Evolutionary conservation across 2,888 invertebrate species (phyloP).

Genomic region (Hirtodrosophila confusa): DNA sequence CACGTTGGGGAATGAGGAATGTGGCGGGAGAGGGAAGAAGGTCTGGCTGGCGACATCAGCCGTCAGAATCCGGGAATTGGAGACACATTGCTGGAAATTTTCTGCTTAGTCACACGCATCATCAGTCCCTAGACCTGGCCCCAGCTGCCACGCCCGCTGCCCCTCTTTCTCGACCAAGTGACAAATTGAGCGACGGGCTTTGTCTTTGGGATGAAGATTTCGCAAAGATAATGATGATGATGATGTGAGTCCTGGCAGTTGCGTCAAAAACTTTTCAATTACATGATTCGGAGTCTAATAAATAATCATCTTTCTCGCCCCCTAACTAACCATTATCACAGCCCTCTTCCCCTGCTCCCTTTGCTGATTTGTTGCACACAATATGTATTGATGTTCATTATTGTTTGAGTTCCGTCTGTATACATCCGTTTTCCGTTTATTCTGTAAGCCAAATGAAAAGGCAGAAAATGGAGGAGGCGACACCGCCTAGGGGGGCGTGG

Average conservation of each 20-base stretch:
- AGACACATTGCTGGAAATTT: slow-evolving; percentile 46
- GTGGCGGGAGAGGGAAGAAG: not conserved
- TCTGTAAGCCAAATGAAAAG: slow-evolving; percentile 20
- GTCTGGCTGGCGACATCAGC: slow-evolving; percentile 27
- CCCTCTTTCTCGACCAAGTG: slow-evolving; percentile 43
- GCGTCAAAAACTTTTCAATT: slow-evolving; percentile 69
- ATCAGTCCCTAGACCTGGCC: slow-evolving; percentile 33
- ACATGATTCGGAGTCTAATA: slow-evolving; percentile 51
- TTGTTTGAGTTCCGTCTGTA: slow-evolving; percentile 37
- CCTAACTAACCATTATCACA: slow-evolving; percentile 35
- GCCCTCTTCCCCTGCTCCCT: slow-evolving; percentile 10
- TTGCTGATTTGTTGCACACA: slow-evolving; percentile 23
- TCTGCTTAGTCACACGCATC: slow-evolving; percentile 67
- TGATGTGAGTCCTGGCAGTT: slow-evolving; percentile 29
- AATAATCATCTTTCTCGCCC: slow-evolving; percentile 43
- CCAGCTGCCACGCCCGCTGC: slow-evolving; percentile 44
- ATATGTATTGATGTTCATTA: slow-evolving; percentile 67
- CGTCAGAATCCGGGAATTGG: slow-evolving; percentile 13
- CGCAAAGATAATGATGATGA: slow-evolving; percentile 12
- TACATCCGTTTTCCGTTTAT: slow-evolving; percentile 24
- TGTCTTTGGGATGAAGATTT: slow-evolving; percentile 37
- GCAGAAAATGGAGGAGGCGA: not conserved
- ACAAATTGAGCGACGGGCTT: slow-evolving; percentile 73
- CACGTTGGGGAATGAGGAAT: slow-evolving; percentile 15
- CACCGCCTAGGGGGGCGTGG: slow-evolving; percentile 21